Conservation (phyloP, 2,888 invertebrate species). For the Nephrotoma appendiculata region DNA sequence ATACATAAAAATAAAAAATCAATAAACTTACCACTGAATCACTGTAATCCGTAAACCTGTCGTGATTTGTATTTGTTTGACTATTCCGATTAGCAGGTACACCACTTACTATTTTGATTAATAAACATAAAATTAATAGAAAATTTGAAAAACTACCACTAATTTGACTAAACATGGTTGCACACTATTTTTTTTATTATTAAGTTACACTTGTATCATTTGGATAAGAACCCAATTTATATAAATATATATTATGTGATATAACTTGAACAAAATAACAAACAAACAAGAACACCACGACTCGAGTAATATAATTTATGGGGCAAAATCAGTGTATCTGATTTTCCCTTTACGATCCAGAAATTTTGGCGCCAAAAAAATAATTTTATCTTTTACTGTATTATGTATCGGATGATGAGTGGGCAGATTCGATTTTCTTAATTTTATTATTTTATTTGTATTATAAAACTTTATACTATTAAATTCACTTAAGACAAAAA, state of each 20-base stretch:
- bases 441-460: background rate
- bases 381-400: background rate
- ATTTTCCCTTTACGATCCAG: background rate
- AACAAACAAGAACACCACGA: background rate
- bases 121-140: background rate
- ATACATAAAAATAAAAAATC: background rate
- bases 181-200: background rate
- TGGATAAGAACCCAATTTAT: background rate
- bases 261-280: background rate
- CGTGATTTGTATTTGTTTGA: background rate
- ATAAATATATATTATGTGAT: background rate
- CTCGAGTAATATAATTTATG: background rate
- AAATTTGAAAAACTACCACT: background rate
- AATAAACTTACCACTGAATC: background rate
- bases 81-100: background rate
- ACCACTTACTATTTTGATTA: background rate
- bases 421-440: background rate
- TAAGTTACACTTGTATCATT: background rate
- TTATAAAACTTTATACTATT: background rate
- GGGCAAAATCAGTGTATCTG: background rate
- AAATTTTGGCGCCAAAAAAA: background rate
- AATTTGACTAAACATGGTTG: background rate
- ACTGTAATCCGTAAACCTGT: background rate
- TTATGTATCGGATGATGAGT: background rate
- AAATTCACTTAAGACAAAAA: background rate